Percentiles rank a stretch among this genome's conserved stretches.
phyloP scores from a whole-genome alignment of 1,140 invertebrate species.

The Pristionchus pacificus region DNA sequence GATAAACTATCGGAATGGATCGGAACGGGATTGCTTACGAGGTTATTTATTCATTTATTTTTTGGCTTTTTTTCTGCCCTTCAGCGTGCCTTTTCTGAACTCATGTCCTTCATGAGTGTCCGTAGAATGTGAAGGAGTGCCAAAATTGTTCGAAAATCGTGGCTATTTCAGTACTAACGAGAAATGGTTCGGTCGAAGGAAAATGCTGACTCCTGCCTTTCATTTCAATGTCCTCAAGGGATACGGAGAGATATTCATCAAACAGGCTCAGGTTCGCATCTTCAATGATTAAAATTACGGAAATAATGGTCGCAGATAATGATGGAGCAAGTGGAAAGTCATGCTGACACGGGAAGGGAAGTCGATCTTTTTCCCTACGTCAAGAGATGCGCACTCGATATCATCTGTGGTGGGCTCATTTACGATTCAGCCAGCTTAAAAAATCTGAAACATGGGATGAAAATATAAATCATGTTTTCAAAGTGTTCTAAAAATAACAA shows the following conservation, averaged over 20 bases:
- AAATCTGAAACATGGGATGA: not conserved
- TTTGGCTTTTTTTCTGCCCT: too few species aligned
- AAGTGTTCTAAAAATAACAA: not conserved
- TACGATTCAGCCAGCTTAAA: not conserved
- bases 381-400: constrained; percentile 77
- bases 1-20: constrained; percentile 72
- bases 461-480: not conserved
- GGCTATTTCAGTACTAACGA: constrained; percentile 68
- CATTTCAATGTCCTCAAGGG: constrained; percentile 77
- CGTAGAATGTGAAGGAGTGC: not conserved
- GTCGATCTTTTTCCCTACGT: constrained; percentile 74
- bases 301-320: constrained; percentile 59
- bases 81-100: too few species aligned
- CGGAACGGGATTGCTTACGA: constrained; percentile 75
- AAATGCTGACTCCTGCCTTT: constrained; percentile 82
- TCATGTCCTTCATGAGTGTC: too few species aligned
- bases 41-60: constrained; percentile 57
- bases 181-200: constrained; percentile 74
- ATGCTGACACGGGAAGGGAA: constrained; percentile 63
- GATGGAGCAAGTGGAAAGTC: constrained; percentile 65
- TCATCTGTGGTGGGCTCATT: constrained; percentile 68
- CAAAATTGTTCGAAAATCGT: constrained; percentile 54
- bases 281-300: not conserved
- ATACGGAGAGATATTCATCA: constrained; percentile 75
- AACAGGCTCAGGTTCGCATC: constrained; percentile 65